Percentiles rank a stretch among this genome's conserved stretches.
Conservation (phyloP, 2,888 invertebrate species). For the Ypsolopha sequella region DNA sequence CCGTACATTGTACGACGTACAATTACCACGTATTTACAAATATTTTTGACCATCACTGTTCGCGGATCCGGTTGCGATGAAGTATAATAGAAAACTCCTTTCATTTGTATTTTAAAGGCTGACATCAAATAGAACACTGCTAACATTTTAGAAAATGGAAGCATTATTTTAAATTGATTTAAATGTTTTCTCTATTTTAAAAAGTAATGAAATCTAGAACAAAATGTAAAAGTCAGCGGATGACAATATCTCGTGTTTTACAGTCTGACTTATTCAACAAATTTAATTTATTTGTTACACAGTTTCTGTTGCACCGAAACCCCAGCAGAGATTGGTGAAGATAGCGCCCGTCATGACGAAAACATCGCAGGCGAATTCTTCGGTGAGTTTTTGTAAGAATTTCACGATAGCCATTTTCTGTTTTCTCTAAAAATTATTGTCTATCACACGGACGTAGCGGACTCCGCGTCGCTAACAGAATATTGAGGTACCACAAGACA, state of each 20-base stretch:
- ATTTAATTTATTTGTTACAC: constrained; percentile 3
- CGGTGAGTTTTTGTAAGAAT: constrained; percentile 24
- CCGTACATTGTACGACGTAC: no score
- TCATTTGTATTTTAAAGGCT: no score
- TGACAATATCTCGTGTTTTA: background rate
- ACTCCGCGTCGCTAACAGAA: no score
- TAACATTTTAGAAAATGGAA: constrained; percentile 2
- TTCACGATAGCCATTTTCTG: background rate
- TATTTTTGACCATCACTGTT: no score
- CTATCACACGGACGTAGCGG: no score
- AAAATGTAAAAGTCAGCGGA: constrained; percentile 8
- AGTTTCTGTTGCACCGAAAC: constrained; percentile 23
- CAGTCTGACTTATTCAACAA: background rate
- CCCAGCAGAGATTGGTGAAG: constrained; percentile 45
- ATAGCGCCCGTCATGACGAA: constrained; percentile 42
- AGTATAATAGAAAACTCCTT: no score
- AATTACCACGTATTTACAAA: no score
- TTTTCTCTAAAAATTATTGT: background rate
- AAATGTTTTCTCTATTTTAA: constrained; percentile 13
- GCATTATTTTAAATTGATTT: constrained; percentile 5
- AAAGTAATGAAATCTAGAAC: constrained; percentile 11
- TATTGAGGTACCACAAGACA: no score
- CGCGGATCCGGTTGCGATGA: no score
- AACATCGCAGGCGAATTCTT: constrained; percentile 16
- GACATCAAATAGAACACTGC: no score